These are phyloP conservation scores for Heliothis virescens DNA, from an alignment of 1,140 invertebrate genomes.

Conservation along the genomic window DNA sequence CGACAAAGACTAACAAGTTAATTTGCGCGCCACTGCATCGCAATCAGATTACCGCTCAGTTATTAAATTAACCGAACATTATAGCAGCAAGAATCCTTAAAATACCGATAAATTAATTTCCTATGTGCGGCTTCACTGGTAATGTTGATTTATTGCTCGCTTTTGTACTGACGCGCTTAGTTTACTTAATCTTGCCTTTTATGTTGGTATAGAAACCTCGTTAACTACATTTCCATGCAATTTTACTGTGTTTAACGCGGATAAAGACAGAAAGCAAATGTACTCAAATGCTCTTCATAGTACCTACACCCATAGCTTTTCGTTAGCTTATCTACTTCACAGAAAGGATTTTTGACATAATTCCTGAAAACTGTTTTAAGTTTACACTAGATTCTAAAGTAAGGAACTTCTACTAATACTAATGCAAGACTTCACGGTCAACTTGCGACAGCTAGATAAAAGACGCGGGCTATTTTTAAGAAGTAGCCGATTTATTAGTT, in stretches of 20 bases:
- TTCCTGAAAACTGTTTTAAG: too few relatives aligned
- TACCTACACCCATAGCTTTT: too few relatives aligned
- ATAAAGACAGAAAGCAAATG: too few relatives aligned
- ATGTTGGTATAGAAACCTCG: constrained; percentile 7
- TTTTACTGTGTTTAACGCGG: neutral
- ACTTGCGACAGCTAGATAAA: too few relatives aligned
- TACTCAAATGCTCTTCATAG: too few relatives aligned
- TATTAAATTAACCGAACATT: constrained; percentile 41
- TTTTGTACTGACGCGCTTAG: constrained; percentile 10
- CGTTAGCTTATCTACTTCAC: too few relatives aligned
- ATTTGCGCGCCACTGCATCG: constrained; percentile 35
- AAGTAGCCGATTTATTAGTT: constrained; percentile 3
- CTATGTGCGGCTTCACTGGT: constrained; percentile 7
- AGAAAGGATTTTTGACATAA: too few relatives aligned
- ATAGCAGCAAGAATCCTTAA: constrained; percentile 40
- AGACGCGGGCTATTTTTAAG: too few relatives aligned
- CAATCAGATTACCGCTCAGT: constrained; percentile 28
- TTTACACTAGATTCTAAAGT: too few relatives aligned
- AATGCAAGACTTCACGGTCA: too few relatives aligned
- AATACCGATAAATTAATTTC: constrained; percentile 44
- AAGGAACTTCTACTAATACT: too few relatives aligned
- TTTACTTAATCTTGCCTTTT: constrained; percentile 4
- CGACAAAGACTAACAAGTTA: constrained; percentile 39
- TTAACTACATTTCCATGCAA: neutral
- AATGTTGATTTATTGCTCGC: constrained; percentile 11